Base-by-base conservation (phyloP, 2,888 invertebrate species). In the Biston stratarius region DNA sequence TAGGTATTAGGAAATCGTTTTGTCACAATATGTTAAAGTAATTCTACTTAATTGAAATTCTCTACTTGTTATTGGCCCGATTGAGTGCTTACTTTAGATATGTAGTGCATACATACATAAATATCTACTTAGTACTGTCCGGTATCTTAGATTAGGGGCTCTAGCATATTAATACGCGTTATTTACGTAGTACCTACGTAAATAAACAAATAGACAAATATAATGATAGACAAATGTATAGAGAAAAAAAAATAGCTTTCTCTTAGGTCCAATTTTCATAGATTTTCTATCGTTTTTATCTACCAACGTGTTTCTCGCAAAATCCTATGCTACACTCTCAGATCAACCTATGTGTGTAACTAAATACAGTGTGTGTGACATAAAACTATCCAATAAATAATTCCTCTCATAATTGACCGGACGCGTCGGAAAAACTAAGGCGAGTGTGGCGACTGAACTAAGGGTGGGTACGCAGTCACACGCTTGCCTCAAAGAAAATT, bases 391-490 rank as follows among this genome's bases (percentile, higher is more conserved):
- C n/a, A n/a, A n/a, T n/a, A n/a, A n/a, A 56, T 58, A 44, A 67
- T 55, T 53, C 55, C 44, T 14, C 63, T 59, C 14, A 59, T 59
- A 55, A 64, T 56, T 60, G 49, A 60, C 65, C 52, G 52, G 59
- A 64, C 40, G 40, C 52, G 52, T 34, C 58, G 58, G 64, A 64
- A 64, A 64, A 64, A 52, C 44, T n/a, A 38, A 40, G 52, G 42
- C 53, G 1, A 55, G 48, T 62, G 82, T 86, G 89, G 86, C 85
- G 83, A 90, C 89, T 89, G 88, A 89, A 88, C 91, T 89, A 24
- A 86, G 88, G 88, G 88, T 6, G 38, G 85, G 82, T 45, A 14
- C 14, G 7, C n/a, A 44, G 78, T 6, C 11, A 9, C 76, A 11
- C 11, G n/a, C n/a, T n/a, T n/a, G 24, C 24, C 24, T 24, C 1